Percentiles rank a stretch among this genome's conserved stretches.
Conservation (phyloP, 2,113 vertebrate genomes). For the Scytalopus superciliaris region DNA sequence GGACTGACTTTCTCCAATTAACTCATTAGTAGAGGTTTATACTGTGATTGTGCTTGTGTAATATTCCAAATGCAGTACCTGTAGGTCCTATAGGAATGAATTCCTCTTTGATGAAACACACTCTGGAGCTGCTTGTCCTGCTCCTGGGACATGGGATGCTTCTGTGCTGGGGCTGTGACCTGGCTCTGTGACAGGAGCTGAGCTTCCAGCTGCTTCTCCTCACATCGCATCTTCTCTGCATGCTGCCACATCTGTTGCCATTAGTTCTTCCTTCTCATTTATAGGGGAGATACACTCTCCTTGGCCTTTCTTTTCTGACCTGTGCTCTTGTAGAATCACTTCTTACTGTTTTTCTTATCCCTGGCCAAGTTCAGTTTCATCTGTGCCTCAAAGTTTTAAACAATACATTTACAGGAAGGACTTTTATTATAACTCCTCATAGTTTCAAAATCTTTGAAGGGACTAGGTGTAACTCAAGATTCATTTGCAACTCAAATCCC, state of each 20-base stretch:
- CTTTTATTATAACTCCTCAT: slow-evolving; percentile 36
- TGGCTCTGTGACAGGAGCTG: slow-evolving; percentile 65
- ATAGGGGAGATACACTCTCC: background rate
- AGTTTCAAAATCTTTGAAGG: slow-evolving; percentile 57
- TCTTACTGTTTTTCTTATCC: background rate
- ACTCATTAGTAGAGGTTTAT: background rate
- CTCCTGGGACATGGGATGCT: slow-evolving; percentile 77
- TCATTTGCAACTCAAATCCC: slow-evolving; percentile 4
- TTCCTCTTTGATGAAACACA: background rate
- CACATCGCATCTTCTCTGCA: slow-evolving; percentile 70
- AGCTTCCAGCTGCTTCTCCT: slow-evolving; percentile 78
- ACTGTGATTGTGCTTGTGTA: background rate
- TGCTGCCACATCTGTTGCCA: slow-evolving; percentile 17
- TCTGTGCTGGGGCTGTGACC: slow-evolving; percentile 69
- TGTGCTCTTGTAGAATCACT: background rate
- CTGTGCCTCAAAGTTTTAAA: background rate
- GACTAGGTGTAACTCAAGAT: background rate
- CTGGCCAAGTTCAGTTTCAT: background rate
- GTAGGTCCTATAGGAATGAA: background rate
- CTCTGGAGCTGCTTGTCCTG: slow-evolving; percentile 81
- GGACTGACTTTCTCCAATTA: background rate
- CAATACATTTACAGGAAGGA: slow-evolving; percentile 20
- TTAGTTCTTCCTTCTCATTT: background rate
- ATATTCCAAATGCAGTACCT: background rate
- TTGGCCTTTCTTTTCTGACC: background rate